phyloP scores from a whole-genome alignment of 2,888 invertebrate genomes.

The Erebia aethiops region DNA sequence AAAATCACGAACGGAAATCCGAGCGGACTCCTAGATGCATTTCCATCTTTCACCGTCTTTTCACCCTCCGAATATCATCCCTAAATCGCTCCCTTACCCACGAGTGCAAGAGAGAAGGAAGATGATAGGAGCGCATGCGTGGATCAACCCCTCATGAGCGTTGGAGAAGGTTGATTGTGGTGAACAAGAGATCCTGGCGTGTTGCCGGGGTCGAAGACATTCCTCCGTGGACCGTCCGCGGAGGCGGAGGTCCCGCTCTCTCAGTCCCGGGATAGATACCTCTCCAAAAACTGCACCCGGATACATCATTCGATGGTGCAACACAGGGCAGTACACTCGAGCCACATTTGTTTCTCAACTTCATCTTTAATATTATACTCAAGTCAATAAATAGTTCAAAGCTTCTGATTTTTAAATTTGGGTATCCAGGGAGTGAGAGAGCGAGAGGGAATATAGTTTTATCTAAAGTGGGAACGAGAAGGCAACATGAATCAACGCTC shows the following conservation, averaged over 20 bases:
- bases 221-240: slow-evolving; percentile 79
- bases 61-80: slow-evolving; percentile 81
- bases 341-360: slow-evolving; percentile 18
- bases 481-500: slow-evolving; percentile 71
- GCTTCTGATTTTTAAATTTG: slow-evolving; percentile 20
- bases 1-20: slow-evolving; percentile 82
- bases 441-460: slow-evolving; percentile 67
- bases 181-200: slow-evolving; percentile 71
- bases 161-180: slow-evolving; percentile 72
- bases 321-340: slow-evolving; percentile 28
- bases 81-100: slow-evolving; percentile 60
- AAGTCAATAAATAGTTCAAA: not conserved
- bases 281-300: slow-evolving; percentile 50
- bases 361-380: slow-evolving; percentile 1
- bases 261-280: slow-evolving; percentile 62
- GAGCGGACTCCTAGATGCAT: slow-evolving; percentile 80
- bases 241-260: slow-evolving; percentile 80
- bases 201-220: slow-evolving; percentile 72
- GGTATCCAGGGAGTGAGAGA: slow-evolving; percentile 75
- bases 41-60: slow-evolving; percentile 81
- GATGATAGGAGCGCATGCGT: slow-evolving; percentile 68
- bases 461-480: slow-evolving; percentile 81
- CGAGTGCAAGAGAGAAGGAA: slow-evolving; percentile 59
- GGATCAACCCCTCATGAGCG: slow-evolving; percentile 74
- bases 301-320: slow-evolving; percentile 30